A percentile compares a stretch with the other conserved stretches of the same genome.
These are phyloP conservation scores for Bombus cullumanus DNA, from an alignment of 1,140 invertebrate species.

Conservation along the genomic window DNA sequence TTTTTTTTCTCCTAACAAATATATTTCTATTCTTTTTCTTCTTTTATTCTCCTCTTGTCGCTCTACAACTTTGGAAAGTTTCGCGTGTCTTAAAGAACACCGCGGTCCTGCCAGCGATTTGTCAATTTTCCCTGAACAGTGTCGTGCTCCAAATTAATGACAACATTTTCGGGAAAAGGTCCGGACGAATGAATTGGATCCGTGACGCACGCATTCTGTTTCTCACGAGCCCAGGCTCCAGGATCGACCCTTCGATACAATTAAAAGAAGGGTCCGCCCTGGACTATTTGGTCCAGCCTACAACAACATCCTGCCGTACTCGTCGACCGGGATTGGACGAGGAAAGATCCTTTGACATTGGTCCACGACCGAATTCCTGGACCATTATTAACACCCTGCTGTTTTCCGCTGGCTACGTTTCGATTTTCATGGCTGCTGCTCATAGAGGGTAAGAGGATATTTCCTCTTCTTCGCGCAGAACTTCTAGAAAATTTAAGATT, in stretches of 20 bases:
- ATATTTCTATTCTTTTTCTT: background rate
- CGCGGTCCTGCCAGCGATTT: slow-evolving; percentile 11
- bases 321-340: slow-evolving; percentile 59
- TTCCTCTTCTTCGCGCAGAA: background rate
- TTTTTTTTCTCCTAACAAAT: background rate
- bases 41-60: background rate
- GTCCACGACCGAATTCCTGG: slow-evolving; percentile 57
- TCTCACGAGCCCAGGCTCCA: slow-evolving; percentile 43
- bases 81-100: background rate
- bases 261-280: slow-evolving; percentile 75
- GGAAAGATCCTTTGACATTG: slow-evolving; percentile 73
- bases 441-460: background rate
- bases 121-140: slow-evolving; percentile 14
- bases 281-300: slow-evolving; percentile 73
- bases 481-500: background rate
- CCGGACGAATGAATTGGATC: slow-evolving; percentile 10
- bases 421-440: slow-evolving; percentile 14
- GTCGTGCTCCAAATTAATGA: slow-evolving; percentile 33
- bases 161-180: slow-evolving; percentile 23
- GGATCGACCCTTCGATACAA: slow-evolving; percentile 62
- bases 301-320: slow-evolving; percentile 58
- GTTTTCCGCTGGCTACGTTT: slow-evolving; percentile 24
- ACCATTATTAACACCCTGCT: slow-evolving; percentile 70
- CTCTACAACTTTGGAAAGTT: background rate
- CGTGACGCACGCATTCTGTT: slow-evolving; percentile 27